Evolutionary conservation across 2,113 vertebrate species (phyloP), one percentile per base, ranked within the genome.

Genomic region (Puntigrus tetrazona): DNA sequence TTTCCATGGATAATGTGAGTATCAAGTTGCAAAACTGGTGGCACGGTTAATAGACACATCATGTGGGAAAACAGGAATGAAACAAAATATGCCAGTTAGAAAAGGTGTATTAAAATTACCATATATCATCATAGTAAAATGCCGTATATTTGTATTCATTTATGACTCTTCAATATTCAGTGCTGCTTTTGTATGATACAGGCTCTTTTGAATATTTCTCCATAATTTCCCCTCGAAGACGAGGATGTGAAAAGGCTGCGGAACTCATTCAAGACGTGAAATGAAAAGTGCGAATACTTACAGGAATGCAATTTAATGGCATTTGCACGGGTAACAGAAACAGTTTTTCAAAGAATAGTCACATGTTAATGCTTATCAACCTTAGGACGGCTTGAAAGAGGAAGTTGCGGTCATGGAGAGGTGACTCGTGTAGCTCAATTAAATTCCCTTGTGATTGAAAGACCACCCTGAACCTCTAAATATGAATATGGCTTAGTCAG

Each of bases 371-470:
- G 75, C 75, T 59, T 27, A 78, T 43, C 76, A 43, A 5, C 57
- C 55, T 10, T 16, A 41, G 18, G 13, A 27, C 36, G 18, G 36
- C n/a, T 57, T 34, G 29, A 77, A 55, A 16, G 11, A 27, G 13
- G 50, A 55, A 61, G 22, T 18, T 36, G 59, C n/a, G 10, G 36
- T 78, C 75, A 57, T 25, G 25, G 34, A 78, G 50, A 78, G 7
- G 75, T 25, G 75, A 78, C 31, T 27, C 25, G 20, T 43, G 77
- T 38, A 78, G 22, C 14, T 78, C n/a, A 61, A 27, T 61, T 78
- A 78, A 78, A 43, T 22, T 79, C 77, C 34, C 77, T 29, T 78
- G 31, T 25, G 75, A 59, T 16, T 43, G 36, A 61, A 78, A 61
- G 14, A 7, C n/a, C 36, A 43, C 13, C 34, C 43, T 14, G 13